Evolutionary conservation across 2,797 vertebrate species (phyloP), one percentile per base, ranked within the genome.

Genomic region (Sitta carolinensis): DNA sequence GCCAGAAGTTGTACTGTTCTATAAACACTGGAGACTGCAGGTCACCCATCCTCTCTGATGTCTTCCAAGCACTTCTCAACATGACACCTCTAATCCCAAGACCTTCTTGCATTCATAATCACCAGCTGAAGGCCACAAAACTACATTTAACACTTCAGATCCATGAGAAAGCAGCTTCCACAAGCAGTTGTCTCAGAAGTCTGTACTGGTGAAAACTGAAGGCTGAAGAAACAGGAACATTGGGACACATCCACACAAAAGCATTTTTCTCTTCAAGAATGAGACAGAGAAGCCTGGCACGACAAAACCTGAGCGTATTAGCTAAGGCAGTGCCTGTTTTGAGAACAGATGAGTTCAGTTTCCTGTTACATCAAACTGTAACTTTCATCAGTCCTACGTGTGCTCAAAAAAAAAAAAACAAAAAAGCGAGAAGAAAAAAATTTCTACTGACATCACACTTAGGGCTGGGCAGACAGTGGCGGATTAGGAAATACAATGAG

Each of bases 341-440:
- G 68, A 94, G 92, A 95, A 90, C 34, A 91, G 84, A 95, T 93
- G 74, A 96, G 83, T 95, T 91, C 77, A 82, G 89, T 88, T 97
- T 95, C 94, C 93, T 95, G 66, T 94, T 97, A 93, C 94, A 95
- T 94, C 88, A 96, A 94, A 93, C 90, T 68, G 62, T 36, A 86
- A 90, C 88, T 93, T 95, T 87, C 84, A 95, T 84, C 75, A 95
- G 59, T 42, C 70, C 89, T 84, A 89, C 22, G 4, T 90, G 48
- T 70, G 50, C 86, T 69, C 66, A 88, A 72, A 36, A 36, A 36
- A 36, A 8, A 36, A 36, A 36, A 36, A 36, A 36, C n/a, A 88
- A 87, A 85, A 85, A 38, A 57, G 16, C 21, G 84, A 64, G 38
- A 30, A 30, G 14, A 94, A 90, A 85, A 85, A 93, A 79, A 42